Evolutionary conservation across 2,113 vertebrate genomes (phyloP).

Genomic region (Chamaea fasciata): DNA sequence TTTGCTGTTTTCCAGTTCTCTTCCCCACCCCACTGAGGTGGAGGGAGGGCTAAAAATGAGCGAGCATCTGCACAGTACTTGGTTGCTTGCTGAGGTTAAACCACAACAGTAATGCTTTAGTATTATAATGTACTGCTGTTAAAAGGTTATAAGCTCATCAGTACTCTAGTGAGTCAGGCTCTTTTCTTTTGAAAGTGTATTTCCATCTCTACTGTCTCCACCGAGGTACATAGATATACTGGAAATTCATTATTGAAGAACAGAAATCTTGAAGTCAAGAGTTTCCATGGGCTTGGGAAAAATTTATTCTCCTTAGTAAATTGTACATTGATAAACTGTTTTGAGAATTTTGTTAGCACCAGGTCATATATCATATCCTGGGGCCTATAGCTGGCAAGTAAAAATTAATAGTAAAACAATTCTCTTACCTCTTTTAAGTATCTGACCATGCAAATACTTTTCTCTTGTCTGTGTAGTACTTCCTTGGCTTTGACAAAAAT

Average conservation of each 20-base stretch:
- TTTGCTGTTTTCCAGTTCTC: neutral
- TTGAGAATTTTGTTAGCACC: neutral
- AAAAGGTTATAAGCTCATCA: neutral
- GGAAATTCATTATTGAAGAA: neutral
- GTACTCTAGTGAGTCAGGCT: neutral
- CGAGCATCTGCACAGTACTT: neutral
- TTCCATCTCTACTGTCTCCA: neutral
- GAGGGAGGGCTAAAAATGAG: neutral
- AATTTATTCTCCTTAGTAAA: neutral
- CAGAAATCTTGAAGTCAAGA: neutral
- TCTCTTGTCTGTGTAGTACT: neutral
- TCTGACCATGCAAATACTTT: neutral
- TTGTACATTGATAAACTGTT: neutral
- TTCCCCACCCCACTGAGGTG: neutral
- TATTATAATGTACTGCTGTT: neutral
- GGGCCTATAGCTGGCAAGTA: neutral
- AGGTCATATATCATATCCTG: neutral
- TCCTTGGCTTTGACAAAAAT: neutral
- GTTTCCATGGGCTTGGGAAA: neutral
- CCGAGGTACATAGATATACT: neutral
- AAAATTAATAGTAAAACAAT: neutral
- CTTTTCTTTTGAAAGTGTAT: neutral
- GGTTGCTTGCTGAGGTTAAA: neutral
- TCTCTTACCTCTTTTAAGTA: neutral
- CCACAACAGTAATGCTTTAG: neutral